Evolutionary conservation across 2,888 invertebrate genomes (phyloP).

Genomic region (Drosophila histrio): DNA sequence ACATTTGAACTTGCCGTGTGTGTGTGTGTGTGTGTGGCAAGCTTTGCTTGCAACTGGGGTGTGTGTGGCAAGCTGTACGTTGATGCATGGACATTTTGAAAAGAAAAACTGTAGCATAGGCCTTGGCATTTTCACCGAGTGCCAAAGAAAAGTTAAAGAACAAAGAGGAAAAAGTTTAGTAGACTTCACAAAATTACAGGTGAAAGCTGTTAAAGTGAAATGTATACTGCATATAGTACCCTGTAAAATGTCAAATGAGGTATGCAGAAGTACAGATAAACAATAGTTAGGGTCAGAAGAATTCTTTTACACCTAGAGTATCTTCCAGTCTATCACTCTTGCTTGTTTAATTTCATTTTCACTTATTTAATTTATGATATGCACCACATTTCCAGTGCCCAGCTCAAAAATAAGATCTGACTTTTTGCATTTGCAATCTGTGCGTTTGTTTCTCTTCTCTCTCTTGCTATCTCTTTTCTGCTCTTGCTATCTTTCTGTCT

Average conservation of each 20-base stretch:
- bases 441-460: not conserved
- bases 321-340: not conserved
- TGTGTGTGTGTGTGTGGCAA: slow-evolving; percentile 4
- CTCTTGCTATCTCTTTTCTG: not conserved
- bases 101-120: slow-evolving; percentile 55
- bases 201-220: not conserved
- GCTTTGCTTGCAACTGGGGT: not conserved
- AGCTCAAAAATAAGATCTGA: slow-evolving; percentile 7
- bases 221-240: not conserved
- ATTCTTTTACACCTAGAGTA: not conserved
- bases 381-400: slow-evolving; percentile 8
- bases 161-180: not conserved
- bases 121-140: slow-evolving; percentile 23
- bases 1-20: slow-evolving; percentile 30
- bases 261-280: not conserved
- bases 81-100: slow-evolving; percentile 55
- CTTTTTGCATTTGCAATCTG: slow-evolving; percentile 2
- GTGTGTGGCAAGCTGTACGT: slow-evolving; percentile 24
- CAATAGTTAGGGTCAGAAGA: not conserved
- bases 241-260: not conserved
- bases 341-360: not conserved
- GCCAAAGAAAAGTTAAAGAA: not conserved
- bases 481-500: not conserved
- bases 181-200: not conserved
- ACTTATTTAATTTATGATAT: slow-evolving; percentile 7